A percentile compares a stretch with the other conserved stretches of the same genome.
Conservation (phyloP, 92 coral and sea anemone species). For the Zoanthus solanderi region DNA sequence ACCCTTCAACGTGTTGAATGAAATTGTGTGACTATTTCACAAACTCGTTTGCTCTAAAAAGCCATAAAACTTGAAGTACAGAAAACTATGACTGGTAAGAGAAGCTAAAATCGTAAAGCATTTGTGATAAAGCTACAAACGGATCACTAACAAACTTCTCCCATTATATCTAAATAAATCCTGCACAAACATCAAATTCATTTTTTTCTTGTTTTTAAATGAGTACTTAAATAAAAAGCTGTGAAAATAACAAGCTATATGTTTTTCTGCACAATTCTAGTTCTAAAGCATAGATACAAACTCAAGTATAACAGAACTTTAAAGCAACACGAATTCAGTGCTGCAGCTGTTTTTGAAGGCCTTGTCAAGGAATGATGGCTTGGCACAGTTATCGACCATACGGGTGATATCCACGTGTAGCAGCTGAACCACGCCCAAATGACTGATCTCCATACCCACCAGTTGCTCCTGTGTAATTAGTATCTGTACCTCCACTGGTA, state of each 20-base stretch:
- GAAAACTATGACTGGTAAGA: too few relatives aligned
- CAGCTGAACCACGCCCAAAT: constrained; percentile 41
- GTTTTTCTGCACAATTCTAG: not conserved
- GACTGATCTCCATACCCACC: constrained; percentile 43
- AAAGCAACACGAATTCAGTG: not conserved
- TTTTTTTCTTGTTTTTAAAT: too few relatives aligned
- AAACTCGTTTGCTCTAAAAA: too few relatives aligned
- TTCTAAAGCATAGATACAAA: not conserved
- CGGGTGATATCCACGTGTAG: constrained; percentile 45
- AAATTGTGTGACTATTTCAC: too few relatives aligned
- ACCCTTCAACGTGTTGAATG: too few relatives aligned
- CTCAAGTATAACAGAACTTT: not conserved
- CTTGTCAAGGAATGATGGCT: not conserved
- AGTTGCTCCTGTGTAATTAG: constrained; percentile 25
- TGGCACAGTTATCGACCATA: constrained; percentile 29
- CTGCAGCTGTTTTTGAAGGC: not conserved
- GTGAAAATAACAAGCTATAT: not conserved
- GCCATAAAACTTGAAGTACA: too few relatives aligned
- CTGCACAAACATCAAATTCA: not conserved
- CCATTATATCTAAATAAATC: not conserved
- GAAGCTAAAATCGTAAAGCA: too few relatives aligned
- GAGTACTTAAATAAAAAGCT: not conserved
- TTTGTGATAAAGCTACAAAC: too few relatives aligned
- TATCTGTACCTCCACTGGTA: constrained; percentile 18
- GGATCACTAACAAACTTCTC: too few relatives aligned